Evolutionary conservation across 1,140 invertebrate genomes (phyloP).

Genomic region (Drosophila kurseongensis): DNA sequence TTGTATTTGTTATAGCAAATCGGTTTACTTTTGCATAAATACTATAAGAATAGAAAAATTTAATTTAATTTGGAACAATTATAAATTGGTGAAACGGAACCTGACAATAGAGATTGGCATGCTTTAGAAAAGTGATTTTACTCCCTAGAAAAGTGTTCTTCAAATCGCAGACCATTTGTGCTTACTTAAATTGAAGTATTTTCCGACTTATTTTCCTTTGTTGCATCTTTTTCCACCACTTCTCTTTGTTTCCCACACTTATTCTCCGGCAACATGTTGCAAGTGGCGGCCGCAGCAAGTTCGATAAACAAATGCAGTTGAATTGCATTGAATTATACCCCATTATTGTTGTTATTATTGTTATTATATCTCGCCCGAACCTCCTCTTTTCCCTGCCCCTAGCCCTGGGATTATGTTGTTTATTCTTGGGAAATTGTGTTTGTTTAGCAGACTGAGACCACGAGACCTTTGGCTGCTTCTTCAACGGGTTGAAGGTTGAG

Average conservation of each 20-base stretch:
- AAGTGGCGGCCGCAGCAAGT: constrained; percentile 22
- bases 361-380: constrained; percentile 27
- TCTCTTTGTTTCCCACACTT: constrained; percentile 22
- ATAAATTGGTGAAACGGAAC: no score
- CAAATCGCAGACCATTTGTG: background rate
- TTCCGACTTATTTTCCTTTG: constrained; percentile 6
- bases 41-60: no score
- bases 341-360: constrained; percentile 64
- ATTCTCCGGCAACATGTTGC: constrained; percentile 21
- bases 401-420: constrained; percentile 49
- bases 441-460: constrained; percentile 42
- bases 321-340: constrained; percentile 71
- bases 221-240: constrained; percentile 2
- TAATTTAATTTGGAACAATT: no score
- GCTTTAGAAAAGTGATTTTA: no score
- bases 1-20: no score
- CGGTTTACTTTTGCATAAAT: no score
- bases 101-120: no score
- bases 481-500: constrained; percentile 38
- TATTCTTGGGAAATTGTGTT: constrained; percentile 63
- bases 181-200: background rate
- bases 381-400: constrained; percentile 16
- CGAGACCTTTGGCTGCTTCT: constrained; percentile 20
- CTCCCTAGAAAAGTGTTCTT: no score
- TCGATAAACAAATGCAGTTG: constrained; percentile 71